Evolutionary conservation across 2,797 vertebrate genomes (phyloP).

Genomic region (Malacoctenus gilli): DNA sequence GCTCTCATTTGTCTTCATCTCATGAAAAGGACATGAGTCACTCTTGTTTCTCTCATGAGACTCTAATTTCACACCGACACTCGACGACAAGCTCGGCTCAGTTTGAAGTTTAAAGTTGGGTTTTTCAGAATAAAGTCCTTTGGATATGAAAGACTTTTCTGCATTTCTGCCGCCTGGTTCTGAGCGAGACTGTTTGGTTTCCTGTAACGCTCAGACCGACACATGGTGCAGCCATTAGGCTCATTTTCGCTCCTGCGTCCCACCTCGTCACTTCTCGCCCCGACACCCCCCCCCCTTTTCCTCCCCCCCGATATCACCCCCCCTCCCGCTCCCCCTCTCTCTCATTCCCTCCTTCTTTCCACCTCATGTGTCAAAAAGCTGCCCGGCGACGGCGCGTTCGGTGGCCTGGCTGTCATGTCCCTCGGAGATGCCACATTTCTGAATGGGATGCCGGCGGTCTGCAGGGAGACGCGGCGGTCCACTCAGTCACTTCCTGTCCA

Average conservation of each 20-base stretch:
- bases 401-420: constrained; percentile 38
- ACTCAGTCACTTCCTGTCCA: constrained; percentile 77
- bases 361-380: constrained; percentile 41
- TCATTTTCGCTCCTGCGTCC: constrained; percentile 23
- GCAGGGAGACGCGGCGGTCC: constrained; percentile 64
- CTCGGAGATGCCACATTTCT: constrained; percentile 67
- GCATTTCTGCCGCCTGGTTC: neutral
- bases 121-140: neutral
- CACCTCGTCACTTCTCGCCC: constrained; percentile 37
- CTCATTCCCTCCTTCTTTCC: constrained; percentile 16
- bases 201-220: constrained; percentile 43
- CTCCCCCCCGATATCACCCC: neutral
- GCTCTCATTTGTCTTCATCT: too few species aligned
- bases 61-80: too few species aligned
- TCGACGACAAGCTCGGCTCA: too few species aligned
- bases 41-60: too few species aligned
- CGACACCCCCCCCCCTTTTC: constrained; percentile 15
- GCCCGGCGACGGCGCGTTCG: constrained; percentile 33
- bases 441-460: constrained; percentile 68
- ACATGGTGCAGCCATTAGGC: constrained; percentile 52
- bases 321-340: too few species aligned
- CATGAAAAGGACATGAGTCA: too few species aligned
- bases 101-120: too few species aligned
- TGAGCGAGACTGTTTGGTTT: constrained; percentile 28
- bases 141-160: neutral